Conservation (phyloP, 1,140 invertebrate genomes). For the Trialeurodes vaporariorum region DNA sequence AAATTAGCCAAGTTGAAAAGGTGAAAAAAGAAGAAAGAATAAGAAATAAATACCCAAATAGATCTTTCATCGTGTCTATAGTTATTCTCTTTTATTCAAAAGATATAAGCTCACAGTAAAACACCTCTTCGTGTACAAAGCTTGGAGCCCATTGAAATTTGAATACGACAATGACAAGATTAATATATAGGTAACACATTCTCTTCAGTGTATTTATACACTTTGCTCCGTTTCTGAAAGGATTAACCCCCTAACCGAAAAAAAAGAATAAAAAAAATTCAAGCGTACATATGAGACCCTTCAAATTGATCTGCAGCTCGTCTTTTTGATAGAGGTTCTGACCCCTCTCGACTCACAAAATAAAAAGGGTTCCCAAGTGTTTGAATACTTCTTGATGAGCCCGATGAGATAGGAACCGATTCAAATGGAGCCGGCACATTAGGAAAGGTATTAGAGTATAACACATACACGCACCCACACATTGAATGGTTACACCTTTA, state of each 20-base stretch:
- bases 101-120: background rate
- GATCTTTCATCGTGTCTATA: too few species aligned
- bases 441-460: too few species aligned
- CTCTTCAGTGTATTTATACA: background rate
- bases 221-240: background rate
- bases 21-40: too few species aligned
- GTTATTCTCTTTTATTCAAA: background rate
- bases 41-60: too few species aligned
- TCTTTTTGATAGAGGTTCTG: background rate
- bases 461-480: too few species aligned
- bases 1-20: too few species aligned
- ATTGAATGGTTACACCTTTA: too few species aligned
- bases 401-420: too few species aligned
- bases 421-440: too few species aligned
- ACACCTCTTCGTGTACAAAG: background rate
- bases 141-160: background rate
- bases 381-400: too few species aligned
- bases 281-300: too few species aligned
- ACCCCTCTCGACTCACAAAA: background rate
- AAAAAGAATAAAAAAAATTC: background rate
- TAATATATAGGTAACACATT: background rate
- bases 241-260: background rate
- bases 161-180: background rate
- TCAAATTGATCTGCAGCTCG: background rate
- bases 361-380: too few species aligned